Evolutionary conservation across 2,113 vertebrate genomes (phyloP), one percentile per base, ranked within the genome.

Genomic region (Corythornis cristatus): DNA sequence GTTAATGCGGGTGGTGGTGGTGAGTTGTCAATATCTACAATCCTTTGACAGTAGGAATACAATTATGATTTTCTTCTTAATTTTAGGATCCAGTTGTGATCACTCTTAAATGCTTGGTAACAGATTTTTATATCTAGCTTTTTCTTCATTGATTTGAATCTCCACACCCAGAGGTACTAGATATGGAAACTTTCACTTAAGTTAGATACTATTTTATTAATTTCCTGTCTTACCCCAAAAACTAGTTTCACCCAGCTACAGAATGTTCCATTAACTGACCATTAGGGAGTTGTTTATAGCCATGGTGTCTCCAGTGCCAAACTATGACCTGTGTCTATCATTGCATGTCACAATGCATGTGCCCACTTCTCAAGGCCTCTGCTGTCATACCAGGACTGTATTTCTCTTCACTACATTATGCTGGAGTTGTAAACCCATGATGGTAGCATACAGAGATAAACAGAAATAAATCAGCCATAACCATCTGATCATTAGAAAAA

Each of bases 401-500:
- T 77, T 90, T 86, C 33, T 89, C 23, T 58, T 28, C 12, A n/a
- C 7, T n/a, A 18, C 18, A 9, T 37, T 3, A 0, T 29, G 13
- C 57, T 73, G 45, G 8, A 62, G 21, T 73, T 78, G 40, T 78
- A 84, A 89, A 94, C 40, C 14, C 14, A 20, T 54, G 46, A 40
- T 67, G 57, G 43, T 26, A 82, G 12, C 57, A 67, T 64, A 56
- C 57, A 82, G 78, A 87, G 61, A 74, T 45, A 92, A 81, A 67
- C 51, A 82, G 31, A 91, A 93, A 84, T 60, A 87, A 93, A 82
- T 43, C 23, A 76, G 4, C 48, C 48, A 64, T 78, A 84, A 19
- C 8, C 46, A 65, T 50, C 46, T 77, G 48, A 45, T 70, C 40
- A 90, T 81, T 81, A 91, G 40, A 75, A 95, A 91, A 87, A 87